phyloP scores from a whole-genome alignment of 2,113 vertebrate species.

The Galbula dea region DNA sequence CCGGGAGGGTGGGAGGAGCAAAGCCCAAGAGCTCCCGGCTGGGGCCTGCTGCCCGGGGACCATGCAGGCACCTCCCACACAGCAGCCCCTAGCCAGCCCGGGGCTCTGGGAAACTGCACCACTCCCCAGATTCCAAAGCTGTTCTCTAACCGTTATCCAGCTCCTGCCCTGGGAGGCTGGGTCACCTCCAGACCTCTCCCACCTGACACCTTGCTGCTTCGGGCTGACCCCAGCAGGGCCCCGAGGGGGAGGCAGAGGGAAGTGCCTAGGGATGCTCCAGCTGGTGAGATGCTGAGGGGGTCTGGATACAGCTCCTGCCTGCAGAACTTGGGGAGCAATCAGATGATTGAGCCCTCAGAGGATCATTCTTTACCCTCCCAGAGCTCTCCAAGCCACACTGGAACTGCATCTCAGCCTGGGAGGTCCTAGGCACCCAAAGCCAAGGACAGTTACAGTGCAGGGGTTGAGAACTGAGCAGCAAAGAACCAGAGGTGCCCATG shows the following conservation, averaged over 20 bases:
- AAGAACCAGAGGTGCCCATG: accelerated
- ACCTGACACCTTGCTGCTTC: background rate
- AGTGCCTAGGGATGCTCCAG: background rate
- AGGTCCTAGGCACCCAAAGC: background rate
- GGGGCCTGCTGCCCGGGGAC: accelerated
- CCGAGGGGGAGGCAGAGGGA: background rate
- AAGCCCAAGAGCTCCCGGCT: background rate
- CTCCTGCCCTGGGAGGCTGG: background rate
- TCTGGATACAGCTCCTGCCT: accelerated
- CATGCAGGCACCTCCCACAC: background rate
- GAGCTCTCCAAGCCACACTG: background rate
- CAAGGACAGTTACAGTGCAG: background rate
- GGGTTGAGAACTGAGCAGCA: background rate
- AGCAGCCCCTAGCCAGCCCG: background rate
- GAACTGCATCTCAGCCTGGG: accelerated
- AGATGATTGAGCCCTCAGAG: accelerated
- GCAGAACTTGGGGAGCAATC: accelerated
- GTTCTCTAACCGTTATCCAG: background rate
- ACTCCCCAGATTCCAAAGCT: background rate
- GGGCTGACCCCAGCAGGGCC: background rate
- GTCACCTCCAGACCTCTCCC: background rate
- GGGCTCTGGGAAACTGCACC: background rate
- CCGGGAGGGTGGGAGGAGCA: background rate
- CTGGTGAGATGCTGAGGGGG: accelerated
- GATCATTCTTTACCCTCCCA: too few species aligned